These are phyloP conservation scores for Petroica traversi DNA, from an alignment of 2,113 vertebrate species.

Conservation along the genomic window DNA sequence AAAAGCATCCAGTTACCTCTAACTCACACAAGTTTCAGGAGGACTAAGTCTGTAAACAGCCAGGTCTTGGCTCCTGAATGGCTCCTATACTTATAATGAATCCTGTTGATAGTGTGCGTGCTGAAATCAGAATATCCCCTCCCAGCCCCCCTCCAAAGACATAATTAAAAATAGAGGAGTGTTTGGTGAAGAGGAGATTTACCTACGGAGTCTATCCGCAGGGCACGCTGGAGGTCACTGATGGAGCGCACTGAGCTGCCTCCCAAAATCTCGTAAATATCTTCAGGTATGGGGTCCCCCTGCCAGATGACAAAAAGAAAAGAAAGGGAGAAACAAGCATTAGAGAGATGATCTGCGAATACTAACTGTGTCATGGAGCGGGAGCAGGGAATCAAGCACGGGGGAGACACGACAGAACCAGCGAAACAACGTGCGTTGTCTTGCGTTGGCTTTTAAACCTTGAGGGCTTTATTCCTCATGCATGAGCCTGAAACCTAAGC, in stretches of 20 bases:
- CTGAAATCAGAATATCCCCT: background rate
- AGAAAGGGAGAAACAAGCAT: background rate
- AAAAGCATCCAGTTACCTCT: background rate
- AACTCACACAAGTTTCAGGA: background rate
- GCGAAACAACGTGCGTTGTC: rapidly evolving
- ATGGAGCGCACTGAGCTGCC: constrained; percentile 86
- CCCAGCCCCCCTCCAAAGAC: background rate
- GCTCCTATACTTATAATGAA: background rate
- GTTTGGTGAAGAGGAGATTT: constrained; percentile 75
- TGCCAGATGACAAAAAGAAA: constrained; percentile 62
- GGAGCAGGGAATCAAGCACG: rapidly evolving
- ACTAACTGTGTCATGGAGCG: rapidly evolving
- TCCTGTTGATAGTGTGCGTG: background rate
- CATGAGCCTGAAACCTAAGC: background rate
- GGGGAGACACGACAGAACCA: background rate
- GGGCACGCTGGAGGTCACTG: constrained; percentile 87
- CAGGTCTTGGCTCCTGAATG: background rate
- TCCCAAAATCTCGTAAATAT: constrained; percentile 88
- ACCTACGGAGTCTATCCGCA: constrained; percentile 88
- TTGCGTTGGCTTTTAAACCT: background rate
- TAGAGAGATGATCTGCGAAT: background rate
- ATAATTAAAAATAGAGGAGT: background rate
- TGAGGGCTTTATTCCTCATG: background rate
- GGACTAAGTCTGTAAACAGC: background rate
- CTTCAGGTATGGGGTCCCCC: constrained; percentile 87